phyloP scores from a whole-genome alignment of 2,113 vertebrate species.

The Acrocephalus arundinaceus region DNA sequence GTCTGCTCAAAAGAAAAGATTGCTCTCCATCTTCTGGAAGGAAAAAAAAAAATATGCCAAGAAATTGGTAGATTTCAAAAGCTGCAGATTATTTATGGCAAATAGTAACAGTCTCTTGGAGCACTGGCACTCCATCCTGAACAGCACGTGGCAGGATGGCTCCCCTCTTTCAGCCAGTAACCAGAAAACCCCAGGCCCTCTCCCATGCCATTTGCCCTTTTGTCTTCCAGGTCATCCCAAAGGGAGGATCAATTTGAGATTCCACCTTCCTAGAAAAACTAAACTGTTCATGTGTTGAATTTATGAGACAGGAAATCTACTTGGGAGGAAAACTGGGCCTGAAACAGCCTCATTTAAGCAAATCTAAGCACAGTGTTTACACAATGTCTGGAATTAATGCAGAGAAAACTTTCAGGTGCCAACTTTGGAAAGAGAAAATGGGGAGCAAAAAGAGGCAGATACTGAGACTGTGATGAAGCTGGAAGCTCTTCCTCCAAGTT shows the following conservation, averaged over 20 bases:
- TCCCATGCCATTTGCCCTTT: constrained; percentile 22
- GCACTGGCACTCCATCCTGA: not conserved
- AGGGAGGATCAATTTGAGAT: not conserved
- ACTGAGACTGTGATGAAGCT: constrained; percentile 14
- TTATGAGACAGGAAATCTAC: constrained; percentile 52
- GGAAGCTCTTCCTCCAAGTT: constrained; percentile 17
- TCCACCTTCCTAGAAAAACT: constrained; percentile 10
- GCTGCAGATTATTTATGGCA: not conserved
- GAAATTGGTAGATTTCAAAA: not conserved
- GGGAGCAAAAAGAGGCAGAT: constrained; percentile 56
- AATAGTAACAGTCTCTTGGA: not conserved
- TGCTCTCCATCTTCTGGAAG: not conserved
- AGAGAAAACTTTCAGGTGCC: constrained; percentile 72
- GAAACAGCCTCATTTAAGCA: constrained; percentile 61
- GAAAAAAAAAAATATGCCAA: not conserved
- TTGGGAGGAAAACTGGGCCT: constrained; percentile 50
- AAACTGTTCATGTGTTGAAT: constrained; percentile 35
- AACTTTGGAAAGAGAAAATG: constrained; percentile 48
- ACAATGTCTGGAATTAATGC: constrained; percentile 82
- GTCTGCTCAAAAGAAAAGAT: not conserved
- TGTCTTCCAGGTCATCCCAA: constrained; percentile 28
- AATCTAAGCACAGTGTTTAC: constrained; percentile 72
- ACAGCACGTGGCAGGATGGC: not conserved
- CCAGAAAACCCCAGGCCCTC: not conserved
- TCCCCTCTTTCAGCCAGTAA: not conserved